Percentiles rank a stretch among this genome's conserved stretches.
These are phyloP conservation scores for Coracias cyanogaster DNA, from an alignment of 2,797 vertebrate species.

Conservation along the genomic window DNA sequence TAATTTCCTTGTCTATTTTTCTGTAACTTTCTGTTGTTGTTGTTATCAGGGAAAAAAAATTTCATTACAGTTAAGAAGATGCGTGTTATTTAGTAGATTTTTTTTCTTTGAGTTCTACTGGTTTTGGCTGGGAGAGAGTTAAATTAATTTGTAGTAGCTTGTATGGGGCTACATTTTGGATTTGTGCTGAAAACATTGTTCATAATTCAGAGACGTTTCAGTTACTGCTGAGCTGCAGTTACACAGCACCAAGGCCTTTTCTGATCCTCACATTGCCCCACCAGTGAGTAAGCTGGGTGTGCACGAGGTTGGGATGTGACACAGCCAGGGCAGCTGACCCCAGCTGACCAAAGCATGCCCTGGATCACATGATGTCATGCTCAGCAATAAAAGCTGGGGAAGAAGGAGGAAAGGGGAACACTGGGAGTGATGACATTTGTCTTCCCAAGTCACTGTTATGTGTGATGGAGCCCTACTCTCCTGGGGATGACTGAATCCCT, in stretches of 20 bases:
- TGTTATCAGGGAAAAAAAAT: not conserved
- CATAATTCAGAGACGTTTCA: not conserved
- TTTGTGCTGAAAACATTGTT: not conserved
- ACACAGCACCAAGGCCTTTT: not conserved
- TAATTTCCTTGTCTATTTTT: constrained; percentile 36
- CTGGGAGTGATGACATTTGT: rapidly evolving
- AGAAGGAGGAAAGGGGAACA: rapidly evolving
- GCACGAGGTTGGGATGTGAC: not conserved
- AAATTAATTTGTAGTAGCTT: not conserved
- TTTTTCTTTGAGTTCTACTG: not conserved
- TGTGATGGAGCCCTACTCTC: rapidly evolving
- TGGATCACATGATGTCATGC: rapidly evolving
- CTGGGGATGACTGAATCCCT: not conserved
- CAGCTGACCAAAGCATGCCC: not conserved
- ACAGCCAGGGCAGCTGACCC: not conserved
- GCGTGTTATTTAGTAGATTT: not conserved
- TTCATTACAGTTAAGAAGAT: not conserved
- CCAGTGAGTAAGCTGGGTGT: rapidly evolving
- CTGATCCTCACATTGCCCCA: not conserved
- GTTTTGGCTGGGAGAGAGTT: not conserved
- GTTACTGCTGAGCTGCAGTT: not conserved
- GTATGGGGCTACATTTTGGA: not conserved
- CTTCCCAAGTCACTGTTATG: rapidly evolving
- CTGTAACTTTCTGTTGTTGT: not conserved
- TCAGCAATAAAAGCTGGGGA: not conserved